Percentiles rank a stretch among this genome's conserved stretches.
phyloP scores from a whole-genome alignment of 2,888 invertebrate species.

The Drosophila subquinaria region DNA sequence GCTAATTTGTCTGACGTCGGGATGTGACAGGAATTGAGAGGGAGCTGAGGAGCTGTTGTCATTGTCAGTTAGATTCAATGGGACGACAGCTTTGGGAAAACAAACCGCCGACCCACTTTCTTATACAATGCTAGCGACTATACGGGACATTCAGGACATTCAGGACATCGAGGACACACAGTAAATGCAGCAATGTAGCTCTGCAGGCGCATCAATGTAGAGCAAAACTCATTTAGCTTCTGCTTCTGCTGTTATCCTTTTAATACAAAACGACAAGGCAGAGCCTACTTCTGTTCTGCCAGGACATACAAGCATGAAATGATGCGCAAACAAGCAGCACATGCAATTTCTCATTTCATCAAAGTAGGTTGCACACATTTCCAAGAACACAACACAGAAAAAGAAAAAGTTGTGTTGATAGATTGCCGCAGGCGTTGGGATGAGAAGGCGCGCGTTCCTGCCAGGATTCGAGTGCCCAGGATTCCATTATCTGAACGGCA shows the following conservation, averaged over 20 bases:
- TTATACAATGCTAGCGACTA: conserved; percentile 50
- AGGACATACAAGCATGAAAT: conserved; percentile 61
- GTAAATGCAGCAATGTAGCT: conserved; percentile 28
- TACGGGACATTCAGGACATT: conserved; percentile 26
- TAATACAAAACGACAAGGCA: conserved; percentile 36
- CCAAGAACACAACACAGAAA: conserved; percentile 11
- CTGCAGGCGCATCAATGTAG: conserved; percentile 69
- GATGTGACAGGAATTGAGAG: conserved; percentile 31
- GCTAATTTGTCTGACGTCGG: conserved; percentile 72
- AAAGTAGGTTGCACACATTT: conserved; percentile 69
- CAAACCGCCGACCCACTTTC: conserved; percentile 77
- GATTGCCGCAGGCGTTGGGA: conserved; percentile 40
- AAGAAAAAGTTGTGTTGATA: conserved; percentile 35
- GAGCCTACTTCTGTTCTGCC: conserved; percentile 52
- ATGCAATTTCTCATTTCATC: conserved; percentile 78
- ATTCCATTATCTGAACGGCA: conserved; percentile 13
- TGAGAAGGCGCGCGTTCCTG: conserved; percentile 30
- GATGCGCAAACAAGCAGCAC: conserved; percentile 59
- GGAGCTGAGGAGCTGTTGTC: conserved; percentile 27
- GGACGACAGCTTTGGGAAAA: conserved; percentile 68
- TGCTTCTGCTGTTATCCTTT: conserved; percentile 69
- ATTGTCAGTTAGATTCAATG: conserved; percentile 64
- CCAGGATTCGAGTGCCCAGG: conserved; percentile 2
- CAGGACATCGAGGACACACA: conserved; percentile 30
- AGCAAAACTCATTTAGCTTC: conserved; percentile 70